Evolutionary conservation across 1,140 invertebrate species (phyloP).

Genomic region (Lepidurus couesii): DNA sequence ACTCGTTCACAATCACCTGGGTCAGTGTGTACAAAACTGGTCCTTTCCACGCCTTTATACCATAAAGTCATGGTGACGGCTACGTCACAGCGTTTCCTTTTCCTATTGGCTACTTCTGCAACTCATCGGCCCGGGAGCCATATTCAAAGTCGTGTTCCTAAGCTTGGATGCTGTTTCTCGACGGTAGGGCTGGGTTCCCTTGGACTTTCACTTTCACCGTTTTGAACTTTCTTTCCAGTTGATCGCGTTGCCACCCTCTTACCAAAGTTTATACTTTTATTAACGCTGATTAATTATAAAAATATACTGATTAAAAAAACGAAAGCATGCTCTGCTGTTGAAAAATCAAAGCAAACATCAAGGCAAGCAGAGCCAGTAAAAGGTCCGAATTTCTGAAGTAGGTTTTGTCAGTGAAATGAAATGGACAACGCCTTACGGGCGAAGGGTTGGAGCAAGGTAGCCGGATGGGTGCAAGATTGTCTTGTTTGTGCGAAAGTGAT

Average conservation of each 20-base stretch:
- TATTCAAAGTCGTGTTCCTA: constrained; percentile 8
- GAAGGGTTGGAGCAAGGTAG: not conserved
- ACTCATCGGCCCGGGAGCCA: constrained; percentile 15
- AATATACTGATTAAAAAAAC: no score
- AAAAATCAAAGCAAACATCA: no score
- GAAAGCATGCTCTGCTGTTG: no score
- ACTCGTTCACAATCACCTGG: not conserved
- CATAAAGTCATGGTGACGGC: constrained; percentile 4
- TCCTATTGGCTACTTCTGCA: not conserved
- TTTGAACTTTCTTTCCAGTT: constrained; percentile 10
- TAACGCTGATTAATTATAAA: no score
- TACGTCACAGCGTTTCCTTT: not conserved
- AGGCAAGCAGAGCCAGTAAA: no score
- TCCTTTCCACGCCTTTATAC: constrained; percentile 5
- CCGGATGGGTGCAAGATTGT: not conserved
- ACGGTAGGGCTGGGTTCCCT: not conserved
- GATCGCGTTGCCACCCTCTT: not conserved
- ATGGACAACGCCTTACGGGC: not conserved
- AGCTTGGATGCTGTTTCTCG: not conserved
- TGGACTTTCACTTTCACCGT: not conserved
- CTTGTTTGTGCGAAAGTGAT: not conserved
- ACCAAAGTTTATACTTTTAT: no score
- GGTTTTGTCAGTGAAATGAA: not conserved
- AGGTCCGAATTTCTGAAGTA: no score
- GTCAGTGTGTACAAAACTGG: not conserved